Evolutionary conservation across 2,113 vertebrate genomes (phyloP).

Genomic region (Pseudorasbora parva): DNA sequence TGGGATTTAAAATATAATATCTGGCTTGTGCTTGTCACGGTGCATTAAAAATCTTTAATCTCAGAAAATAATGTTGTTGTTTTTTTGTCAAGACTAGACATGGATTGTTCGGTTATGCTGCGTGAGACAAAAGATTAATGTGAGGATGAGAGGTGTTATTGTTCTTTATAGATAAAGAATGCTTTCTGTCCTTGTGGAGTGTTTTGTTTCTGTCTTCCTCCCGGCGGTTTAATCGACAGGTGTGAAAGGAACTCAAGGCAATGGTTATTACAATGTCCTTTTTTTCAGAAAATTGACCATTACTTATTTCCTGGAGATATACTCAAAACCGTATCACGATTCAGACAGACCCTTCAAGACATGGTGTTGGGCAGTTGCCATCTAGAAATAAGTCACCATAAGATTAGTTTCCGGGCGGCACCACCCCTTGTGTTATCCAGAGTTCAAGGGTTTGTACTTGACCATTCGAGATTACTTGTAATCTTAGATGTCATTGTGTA

Average conservation of each 20-base stretch:
- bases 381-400: constrained; percentile 5
- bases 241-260: neutral
- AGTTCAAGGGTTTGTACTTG: neutral
- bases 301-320: neutral
- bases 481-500: neutral
- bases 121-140: constrained; percentile 14
- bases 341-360: constrained; percentile 6
- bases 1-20: constrained; percentile 1
- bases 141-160: neutral
- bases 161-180: neutral
- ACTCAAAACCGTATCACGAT: neutral
- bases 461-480: neutral
- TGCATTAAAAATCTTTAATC: constrained; percentile 14
- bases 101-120: neutral
- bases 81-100: neutral
- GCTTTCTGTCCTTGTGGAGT: neutral
- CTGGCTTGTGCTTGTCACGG: neutral
- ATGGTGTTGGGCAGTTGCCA: neutral
- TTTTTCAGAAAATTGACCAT: neutral
- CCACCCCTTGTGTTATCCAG: neutral
- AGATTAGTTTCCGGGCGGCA: constrained; percentile 6
- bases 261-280: neutral
- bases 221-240: constrained; percentile 9
- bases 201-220: neutral
- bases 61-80: neutral